Evolutionary conservation across 2,888 invertebrate species (phyloP).

Genomic region (Charanyca ferruginea): DNA sequence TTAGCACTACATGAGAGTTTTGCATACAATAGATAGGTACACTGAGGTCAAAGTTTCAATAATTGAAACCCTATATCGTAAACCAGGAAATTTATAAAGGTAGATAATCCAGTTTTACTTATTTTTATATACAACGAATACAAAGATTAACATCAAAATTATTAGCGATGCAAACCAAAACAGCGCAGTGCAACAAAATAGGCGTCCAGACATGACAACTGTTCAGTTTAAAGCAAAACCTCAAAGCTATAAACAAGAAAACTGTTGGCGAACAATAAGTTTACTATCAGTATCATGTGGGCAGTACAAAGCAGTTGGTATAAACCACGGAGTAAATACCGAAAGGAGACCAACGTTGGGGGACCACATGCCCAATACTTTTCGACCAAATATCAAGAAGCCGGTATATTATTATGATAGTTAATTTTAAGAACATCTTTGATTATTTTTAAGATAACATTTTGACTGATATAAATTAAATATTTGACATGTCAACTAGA

Average conservation of each 20-base stretch:
- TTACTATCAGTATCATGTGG: constrained; percentile 66
- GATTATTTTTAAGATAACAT: too few relatives aligned
- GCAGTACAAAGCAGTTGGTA: constrained; percentile 59
- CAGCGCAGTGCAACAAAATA: constrained; percentile 52
- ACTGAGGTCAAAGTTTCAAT: too few relatives aligned
- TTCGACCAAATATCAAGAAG: not conserved
- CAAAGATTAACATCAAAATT: constrained; percentile 28
- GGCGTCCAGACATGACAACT: constrained; percentile 54
- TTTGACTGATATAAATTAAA: too few relatives aligned
- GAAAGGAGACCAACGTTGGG: not conserved
- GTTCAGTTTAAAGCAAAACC: constrained; percentile 56
- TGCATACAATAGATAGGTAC: too few relatives aligned
- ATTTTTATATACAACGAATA: not conserved
- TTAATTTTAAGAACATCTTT: too few relatives aligned
- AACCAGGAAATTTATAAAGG: too few relatives aligned
- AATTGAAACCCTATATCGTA: too few relatives aligned
- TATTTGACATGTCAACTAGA: too few relatives aligned
- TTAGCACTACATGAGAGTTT: too few relatives aligned
- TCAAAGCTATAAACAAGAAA: constrained; percentile 66
- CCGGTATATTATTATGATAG: too few relatives aligned
- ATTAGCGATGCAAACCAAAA: constrained; percentile 29
- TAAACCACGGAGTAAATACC: constrained; percentile 2
- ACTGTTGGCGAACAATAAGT: constrained; percentile 66
- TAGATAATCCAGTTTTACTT: not conserved
- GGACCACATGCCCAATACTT: not conserved